Base-by-base conservation (phyloP, 2,797 vertebrate species). In the Sciaenops ocellatus region DNA sequence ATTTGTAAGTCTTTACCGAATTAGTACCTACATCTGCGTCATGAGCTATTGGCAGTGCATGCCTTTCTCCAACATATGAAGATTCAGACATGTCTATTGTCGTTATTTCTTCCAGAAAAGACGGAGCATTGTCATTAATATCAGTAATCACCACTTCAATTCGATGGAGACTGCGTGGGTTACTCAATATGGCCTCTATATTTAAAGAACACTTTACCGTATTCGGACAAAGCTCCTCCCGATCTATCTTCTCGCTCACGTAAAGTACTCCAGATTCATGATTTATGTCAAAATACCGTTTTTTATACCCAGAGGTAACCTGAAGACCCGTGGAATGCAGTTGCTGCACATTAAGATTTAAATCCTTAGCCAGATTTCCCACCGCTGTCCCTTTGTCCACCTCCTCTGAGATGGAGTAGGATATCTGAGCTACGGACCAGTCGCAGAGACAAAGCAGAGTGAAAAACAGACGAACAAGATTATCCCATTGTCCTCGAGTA, bases 351-450 rank as follows among this genome's bases (percentile, higher is more conserved):
- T 78, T 93, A 12, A 95, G 83, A 54, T 93, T 93, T 79, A 95
- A 87, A 90, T 95, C 94, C 83, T 93, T 95, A 0, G 91, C 93
- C 13, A 95, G 76, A 79, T 95, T 95, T 56, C 94, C 94, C n/a
- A 95, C 92, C 10, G 67, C 61, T 0, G 93, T 92, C 41, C 93
- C 94, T 80, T 85, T 83, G 73, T 91, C 85, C 70, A 78, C 87
- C 83, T 95, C 95, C 85, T 95, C 95, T 10, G 87, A 90, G 66
- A 95, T 66, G 8, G 89, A 85, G 38, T 94, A 95, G 17, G 91
- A 89, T 54, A 93, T 94, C 92, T 96, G 96, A 61, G 94, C 95
- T 57, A 80, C 92, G 24, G 92, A 95, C 69, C 90, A 85, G 78
- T 91, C 92, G 77, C 90, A 87, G 17, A 92, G 80, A 86, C 89